Base-by-base conservation (phyloP, 2,888 invertebrate species). In the Hydriomena furcata region DNA sequence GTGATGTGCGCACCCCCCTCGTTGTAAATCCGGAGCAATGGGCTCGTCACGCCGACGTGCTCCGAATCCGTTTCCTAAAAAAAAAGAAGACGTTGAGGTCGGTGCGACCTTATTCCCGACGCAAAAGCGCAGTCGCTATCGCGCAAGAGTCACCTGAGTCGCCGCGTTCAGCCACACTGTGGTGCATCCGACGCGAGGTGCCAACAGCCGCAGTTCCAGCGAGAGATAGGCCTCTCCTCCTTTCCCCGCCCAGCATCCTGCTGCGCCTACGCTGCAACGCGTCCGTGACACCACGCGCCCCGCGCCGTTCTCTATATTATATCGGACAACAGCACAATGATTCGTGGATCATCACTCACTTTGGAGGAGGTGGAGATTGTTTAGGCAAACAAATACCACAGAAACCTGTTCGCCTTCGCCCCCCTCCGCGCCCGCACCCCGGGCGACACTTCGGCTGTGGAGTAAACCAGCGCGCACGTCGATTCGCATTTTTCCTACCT, bases 161-260 rank as follows among this genome's bases (percentile, higher is more conserved):
- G 82, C 78, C 11, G 84, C 68, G 55, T 79, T 81, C 28, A 83
- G 74, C 78, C 82, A 78, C 25, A 86, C 74, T 10, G 80, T 74
- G 60, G 85, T 81, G 64, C 63, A 55, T 45, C 73, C 77, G 27
- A 69, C 65, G 2, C 61, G 53, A 6, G 74, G 74, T 25, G 79
- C 82, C 36, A 80, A 64, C 38, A 65, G 65, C 23, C 61, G 62
- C 62, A 75, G 71, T 60, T 74, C 71, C 52, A 83, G 69, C 42
- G 85, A 68, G 17, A 85, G 65, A 62, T 79, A 84, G 21, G 71
- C 67, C 32, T 45, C 68, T 7, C 70, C 77, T 3, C 38, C 52
- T 7, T 59, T 63, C 50, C 66, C 71, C 31, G 66, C 71, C 71
- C 73, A 72, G 70, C 79, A 73, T 3, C 73, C 77, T 12, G 66